A percentile compares a stretch with the other conserved stretches of the same genome.
Evolutionary conservation across 2,888 invertebrate genomes (phyloP).

Genomic region (Keiferia lycopersicella): DNA sequence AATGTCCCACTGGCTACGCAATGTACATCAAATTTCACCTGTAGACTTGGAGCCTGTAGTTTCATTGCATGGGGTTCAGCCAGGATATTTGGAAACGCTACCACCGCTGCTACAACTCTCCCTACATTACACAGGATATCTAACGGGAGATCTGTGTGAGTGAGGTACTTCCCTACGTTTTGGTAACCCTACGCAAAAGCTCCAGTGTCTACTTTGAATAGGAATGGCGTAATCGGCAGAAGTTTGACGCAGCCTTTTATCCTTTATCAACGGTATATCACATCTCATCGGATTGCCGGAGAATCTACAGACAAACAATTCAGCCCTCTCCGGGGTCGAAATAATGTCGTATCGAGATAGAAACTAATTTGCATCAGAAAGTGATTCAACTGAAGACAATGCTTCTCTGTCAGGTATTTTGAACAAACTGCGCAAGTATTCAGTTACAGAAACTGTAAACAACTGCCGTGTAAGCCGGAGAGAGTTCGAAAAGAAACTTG

Average conservation of each 20-base stretch:
- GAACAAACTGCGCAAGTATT: neutral
- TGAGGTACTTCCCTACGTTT: constrained; percentile 42
- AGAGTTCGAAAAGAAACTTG: neutral
- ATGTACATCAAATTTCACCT: too few species aligned
- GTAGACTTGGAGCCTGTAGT: too few species aligned
- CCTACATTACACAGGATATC: constrained; percentile 59
- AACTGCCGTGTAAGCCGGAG: neutral
- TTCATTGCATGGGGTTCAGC: constrained; percentile 38
- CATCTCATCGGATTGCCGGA: constrained; percentile 44
- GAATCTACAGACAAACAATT: constrained; percentile 34
- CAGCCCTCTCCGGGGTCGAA: constrained; percentile 10
- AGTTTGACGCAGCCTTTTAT: constrained; percentile 57
- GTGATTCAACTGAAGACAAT: constrained; percentile 26
- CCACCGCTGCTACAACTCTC: constrained; percentile 40
- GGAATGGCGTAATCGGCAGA: constrained; percentile 62
- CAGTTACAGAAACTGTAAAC: neutral
- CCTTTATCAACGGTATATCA: constrained; percentile 53
- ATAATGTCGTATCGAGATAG: constrained; percentile 5
- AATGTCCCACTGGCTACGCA: too few species aligned
- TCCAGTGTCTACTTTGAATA: constrained; percentile 62
- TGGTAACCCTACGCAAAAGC: constrained; percentile 46
- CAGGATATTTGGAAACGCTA: constrained; percentile 43
- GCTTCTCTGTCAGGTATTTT: constrained; percentile 14
- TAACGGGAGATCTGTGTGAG: constrained; percentile 41
- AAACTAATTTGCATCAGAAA: constrained; percentile 28